Conservation (phyloP, 2,888 invertebrate species). For the Leucozona laternaria region DNA sequence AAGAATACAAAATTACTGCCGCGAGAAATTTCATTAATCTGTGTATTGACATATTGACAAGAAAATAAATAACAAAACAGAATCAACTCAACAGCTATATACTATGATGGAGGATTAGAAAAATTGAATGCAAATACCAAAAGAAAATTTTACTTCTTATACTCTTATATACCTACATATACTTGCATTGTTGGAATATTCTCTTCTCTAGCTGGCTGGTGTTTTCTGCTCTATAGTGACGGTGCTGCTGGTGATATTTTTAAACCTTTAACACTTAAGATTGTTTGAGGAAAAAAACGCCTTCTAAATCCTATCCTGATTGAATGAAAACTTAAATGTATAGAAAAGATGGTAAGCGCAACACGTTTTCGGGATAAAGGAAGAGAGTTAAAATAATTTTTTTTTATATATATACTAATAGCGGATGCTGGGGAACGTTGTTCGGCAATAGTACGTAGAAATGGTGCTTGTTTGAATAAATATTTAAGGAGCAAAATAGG, state of each 20-base stretch:
- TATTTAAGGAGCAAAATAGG: no score
- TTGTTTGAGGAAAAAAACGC: not conserved
- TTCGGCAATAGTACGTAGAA: no score
- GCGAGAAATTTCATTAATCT: not conserved
- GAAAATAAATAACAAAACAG: not conserved
- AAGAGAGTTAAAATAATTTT: not conserved
- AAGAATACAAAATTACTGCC: not conserved
- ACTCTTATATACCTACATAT: not conserved
- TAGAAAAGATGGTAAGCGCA: not conserved
- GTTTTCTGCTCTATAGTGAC: not conserved
- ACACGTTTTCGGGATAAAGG: slow-evolving; percentile 10
- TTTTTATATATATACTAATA: no score
- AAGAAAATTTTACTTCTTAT: not conserved
- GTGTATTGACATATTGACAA: not conserved
- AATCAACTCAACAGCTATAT: not conserved
- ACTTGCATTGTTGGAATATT: not conserved
- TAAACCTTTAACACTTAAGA: not conserved
- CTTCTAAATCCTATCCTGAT: not conserved
- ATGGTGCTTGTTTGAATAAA: no score
- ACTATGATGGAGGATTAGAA: slow-evolving; percentile 4
- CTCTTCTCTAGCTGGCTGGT: not conserved
- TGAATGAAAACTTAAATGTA: not conserved
- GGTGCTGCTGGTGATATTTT: not conserved
- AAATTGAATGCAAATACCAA: slow-evolving; percentile 12
- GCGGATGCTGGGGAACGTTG: no score